Evolutionary conservation across 2,888 invertebrate genomes (phyloP), one percentile per base, ranked within the genome.

Genomic region (Heteropelma amictum): DNA sequence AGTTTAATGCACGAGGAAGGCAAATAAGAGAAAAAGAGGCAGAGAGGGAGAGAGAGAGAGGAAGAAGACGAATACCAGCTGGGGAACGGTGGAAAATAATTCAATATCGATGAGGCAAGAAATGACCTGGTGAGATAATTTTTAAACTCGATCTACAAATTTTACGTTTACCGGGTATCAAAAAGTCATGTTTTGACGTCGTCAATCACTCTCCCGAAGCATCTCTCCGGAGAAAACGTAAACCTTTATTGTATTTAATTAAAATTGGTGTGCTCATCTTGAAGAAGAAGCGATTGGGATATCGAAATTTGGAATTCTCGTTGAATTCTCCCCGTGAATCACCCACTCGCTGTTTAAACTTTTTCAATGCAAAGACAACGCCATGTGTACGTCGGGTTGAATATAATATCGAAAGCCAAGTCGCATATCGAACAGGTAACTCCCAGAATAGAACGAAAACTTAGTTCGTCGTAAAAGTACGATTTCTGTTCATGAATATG

Each of bases 381-480:
- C 7, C 23, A n/a, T 47, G 21, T 47, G 21, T 40, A 23, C 28
- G 30, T 23, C 17, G 47, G 30, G 54, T 14, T 65, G 33, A 8
- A 19, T 49, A 17, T 58, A 28, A 4, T n/a, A n/a, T n/a, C n/a
- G 1, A 56, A 23, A 14, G 12, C 17, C 38, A 58, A n/a, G 47
- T 38, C n/a, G n/a, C n/a, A 30, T 19, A 38, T 38, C 26, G 38
- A 28, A 14, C 38, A n/a, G 45, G 28, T 17, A 38, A 58, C 47
- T 56, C 42, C 47, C 19, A 28, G 47, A 67, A 67, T 67, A 67
- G 67, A 28, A 47, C n/a, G 28, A 19, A 58, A 49, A n/a, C 47
- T 58, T 58, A n/a, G 23, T 54, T 42, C 38, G 23, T n/a, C 12
- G 49, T 67, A 26, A 38, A 45, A 58, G 54, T 49, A 45, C 14